Evolutionary conservation across 2,888 invertebrate genomes (phyloP), one percentile per base, ranked within the genome.

Genomic region (Mesorhabditis belari): DNA sequence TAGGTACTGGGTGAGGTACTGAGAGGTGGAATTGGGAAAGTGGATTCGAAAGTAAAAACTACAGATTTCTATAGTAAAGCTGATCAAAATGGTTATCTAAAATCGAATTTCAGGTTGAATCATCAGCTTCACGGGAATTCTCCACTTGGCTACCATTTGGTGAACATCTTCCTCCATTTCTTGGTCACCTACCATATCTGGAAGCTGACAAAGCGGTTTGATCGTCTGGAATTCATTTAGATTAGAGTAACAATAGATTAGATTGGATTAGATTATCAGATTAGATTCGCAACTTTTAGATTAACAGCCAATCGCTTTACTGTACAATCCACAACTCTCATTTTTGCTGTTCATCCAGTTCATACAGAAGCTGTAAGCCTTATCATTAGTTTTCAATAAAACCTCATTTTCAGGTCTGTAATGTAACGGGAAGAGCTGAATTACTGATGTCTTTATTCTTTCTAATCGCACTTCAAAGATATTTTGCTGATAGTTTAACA

Each of bases 341-440:
- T 94, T 26, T 96, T 94, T 84, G 87, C 91, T 17, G 87, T 90
- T 19, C 95, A 95, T 85, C 95, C 96, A 0, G 84, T 95, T 55
- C 95, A 96, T 83, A 88, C 89, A 0, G 95, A 96, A 85, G 89
- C 91, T 63, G 91, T 87, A 80, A 82, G 85, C 24, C 2, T 27
- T 49, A 59, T 17, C 3, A 25, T 61, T n/a, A 28, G 19, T 35
- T 25, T 25, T 44, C 9, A 56, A 52, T 53, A 0, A 57, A 24
- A 29, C 21, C 5, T 19, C 55, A 19, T 24, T 58, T 81, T 27
- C 77, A 87, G 87, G 86, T 95, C 3, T 88, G 90, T 62, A 92
- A 92, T 23, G 86, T 93, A 60, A 94, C 95, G 12, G 94, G 94
- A 25, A 84, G 93, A 79, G 93, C 94, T 35, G 95, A 95, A 82